A percentile compares a stretch with the other conserved stretches of the same genome.
These are phyloP conservation scores for Pentamera pediparva DNA, from an alignment of 53 echinoderm and acorn worm genomes.

Conservation along the genomic window DNA sequence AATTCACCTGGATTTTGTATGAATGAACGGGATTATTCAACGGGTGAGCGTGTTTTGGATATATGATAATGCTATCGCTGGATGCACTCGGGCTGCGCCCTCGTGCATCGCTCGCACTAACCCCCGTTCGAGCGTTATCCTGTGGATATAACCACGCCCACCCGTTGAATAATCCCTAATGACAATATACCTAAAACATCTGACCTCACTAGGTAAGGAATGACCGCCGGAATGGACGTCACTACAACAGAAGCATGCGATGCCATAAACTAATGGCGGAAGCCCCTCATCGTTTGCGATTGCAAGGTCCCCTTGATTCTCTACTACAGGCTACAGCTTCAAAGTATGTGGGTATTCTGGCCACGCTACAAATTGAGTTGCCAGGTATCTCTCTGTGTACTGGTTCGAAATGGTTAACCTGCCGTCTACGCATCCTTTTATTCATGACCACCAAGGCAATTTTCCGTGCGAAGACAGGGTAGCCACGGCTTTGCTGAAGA, in stretches of 20 bases:
- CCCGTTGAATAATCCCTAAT: no score
- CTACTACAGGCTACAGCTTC: constrained; percentile 10
- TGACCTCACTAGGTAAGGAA: no score
- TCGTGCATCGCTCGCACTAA: no score
- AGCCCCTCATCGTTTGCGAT: constrained; percentile 53
- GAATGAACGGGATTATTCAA: no score
- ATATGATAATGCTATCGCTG: no score
- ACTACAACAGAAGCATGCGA: constrained; percentile 41
- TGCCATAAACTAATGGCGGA: constrained; percentile 49
- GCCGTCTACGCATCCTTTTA: not conserved
- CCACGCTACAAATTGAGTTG: no score
- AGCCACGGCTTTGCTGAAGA: constrained; percentile 11
- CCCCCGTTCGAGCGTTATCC: no score
- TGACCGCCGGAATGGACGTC: constrained; percentile 32
- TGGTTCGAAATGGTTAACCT: constrained; percentile 49
- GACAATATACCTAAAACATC: no score
- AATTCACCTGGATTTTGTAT: no score
- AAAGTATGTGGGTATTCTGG: not conserved
- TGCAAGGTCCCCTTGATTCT: constrained; percentile 29
- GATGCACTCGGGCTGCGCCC: no score
- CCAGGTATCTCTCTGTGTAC: constrained; percentile 51
- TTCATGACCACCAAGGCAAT: not conserved
- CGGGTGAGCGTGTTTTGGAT: no score
- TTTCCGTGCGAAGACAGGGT: not conserved
- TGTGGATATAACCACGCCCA: no score